phyloP scores from a whole-genome alignment of 2,113 vertebrate species.

The Acanthisitta chloris region DNA sequence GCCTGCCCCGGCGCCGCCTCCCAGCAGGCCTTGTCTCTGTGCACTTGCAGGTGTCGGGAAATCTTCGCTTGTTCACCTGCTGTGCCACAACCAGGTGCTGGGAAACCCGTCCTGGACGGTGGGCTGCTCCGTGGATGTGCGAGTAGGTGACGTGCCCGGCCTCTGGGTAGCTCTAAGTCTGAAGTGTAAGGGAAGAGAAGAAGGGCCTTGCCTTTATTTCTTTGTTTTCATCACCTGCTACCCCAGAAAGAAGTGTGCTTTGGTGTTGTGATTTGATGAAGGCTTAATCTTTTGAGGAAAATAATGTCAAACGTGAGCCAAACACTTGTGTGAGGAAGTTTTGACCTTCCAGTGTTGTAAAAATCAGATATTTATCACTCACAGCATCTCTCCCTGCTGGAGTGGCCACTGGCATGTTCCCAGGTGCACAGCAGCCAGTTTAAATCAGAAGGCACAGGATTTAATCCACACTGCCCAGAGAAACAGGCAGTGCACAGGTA shows the following conservation, averaged over 20 bases:
- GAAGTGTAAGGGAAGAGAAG: not conserved
- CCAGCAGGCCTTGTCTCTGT: not conserved
- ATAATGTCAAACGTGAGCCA: not conserved
- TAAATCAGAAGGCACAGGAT: not conserved
- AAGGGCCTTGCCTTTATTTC: not conserved
- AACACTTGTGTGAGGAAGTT: not conserved
- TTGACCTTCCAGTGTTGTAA: not conserved
- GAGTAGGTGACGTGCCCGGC: slow-evolving; percentile 77
- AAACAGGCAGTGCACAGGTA: not conserved
- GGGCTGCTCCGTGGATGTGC: slow-evolving; percentile 95
- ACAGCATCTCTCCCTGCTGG: not conserved
- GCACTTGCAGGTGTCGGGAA: slow-evolving; percentile 89
- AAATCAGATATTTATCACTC: not conserved
- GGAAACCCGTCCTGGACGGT: slow-evolving; percentile 98
- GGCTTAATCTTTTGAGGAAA: not conserved
- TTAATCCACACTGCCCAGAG: not conserved
- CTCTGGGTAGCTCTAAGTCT: not conserved
- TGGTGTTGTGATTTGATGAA: not conserved
- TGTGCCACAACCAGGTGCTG: slow-evolving; percentile 94
- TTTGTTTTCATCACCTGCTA: not conserved
- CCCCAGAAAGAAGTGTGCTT: not conserved
- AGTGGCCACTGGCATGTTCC: not conserved
- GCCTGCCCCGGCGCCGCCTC: accelerated
- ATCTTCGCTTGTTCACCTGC: slow-evolving; percentile 92
- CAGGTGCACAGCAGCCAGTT: not conserved